Evolutionary conservation across 2,113 vertebrate genomes (phyloP), one percentile per base, ranked within the genome.

Genomic region (Colius striatus): DNA sequence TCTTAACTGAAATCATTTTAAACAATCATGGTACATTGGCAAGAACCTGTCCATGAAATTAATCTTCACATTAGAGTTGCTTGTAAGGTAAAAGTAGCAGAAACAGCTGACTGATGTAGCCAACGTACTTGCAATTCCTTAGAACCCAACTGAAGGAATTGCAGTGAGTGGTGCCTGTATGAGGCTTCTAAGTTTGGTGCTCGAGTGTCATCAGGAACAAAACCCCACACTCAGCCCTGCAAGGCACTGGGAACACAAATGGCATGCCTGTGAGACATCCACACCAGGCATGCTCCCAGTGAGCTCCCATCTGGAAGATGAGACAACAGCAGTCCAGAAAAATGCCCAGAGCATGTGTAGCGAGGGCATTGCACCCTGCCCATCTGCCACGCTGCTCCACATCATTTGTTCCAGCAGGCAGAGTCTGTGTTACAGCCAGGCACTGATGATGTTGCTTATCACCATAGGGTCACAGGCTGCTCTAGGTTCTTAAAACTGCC

Each of bases 241-340:
- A 16, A 1, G 1, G 51, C 51, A 9, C 18, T 27, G 23, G n/a
- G 54, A 73, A 51, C 2, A 1, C 18, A 41, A 81, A 45, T 8
- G 0, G 0, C 19, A 7, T 1, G 7, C 32, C 38, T 8, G 2
- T 2, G 1, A 11, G 22, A 66, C 17, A 57, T 1, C 61, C 53
- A 19, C 1, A 4, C 27, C 32, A 11, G 32, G 41, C 1, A 0
- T 18, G 75, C 51, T 84, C 58, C 61, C 0, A 1, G 29, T 29
- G 26, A 70, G 32, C 45, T 92, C 51, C 19, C 0, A 0, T 14
- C 32, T 51, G 32, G 68, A n/a, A 43, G 34, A 20, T 3, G 9
- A 66, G 32, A 60, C 32, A 26, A 4, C 18, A 77, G 60, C 67
- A 41, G 38, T 1, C 3, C 60, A 36, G 58, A 51, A 7, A 34